Percentiles rank a stretch among this genome's conserved stretches.
Conservation (phyloP, 2,797 vertebrate genomes). For the Babyrousa celebensis region DNA sequence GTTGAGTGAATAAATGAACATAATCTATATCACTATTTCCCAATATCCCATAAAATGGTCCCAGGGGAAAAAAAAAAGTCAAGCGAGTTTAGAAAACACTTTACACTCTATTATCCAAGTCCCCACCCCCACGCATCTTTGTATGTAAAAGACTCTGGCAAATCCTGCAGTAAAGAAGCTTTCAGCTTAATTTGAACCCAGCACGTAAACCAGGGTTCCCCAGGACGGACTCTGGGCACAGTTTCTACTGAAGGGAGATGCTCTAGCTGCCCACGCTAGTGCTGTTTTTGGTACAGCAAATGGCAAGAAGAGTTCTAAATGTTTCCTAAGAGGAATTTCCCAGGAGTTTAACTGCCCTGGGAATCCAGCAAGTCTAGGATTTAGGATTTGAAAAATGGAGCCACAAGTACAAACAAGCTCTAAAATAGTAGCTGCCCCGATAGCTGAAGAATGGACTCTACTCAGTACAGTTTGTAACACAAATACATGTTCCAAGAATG, state of each 20-base stretch:
- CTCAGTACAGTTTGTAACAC: background rate
- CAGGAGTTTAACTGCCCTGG: background rate
- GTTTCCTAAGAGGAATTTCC: slow-evolving; percentile 37
- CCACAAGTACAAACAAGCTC: background rate
- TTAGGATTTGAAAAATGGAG: slow-evolving; percentile 42
- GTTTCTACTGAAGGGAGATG: background rate
- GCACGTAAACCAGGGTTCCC: background rate
- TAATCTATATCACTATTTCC: background rate
- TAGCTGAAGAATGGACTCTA: background rate
- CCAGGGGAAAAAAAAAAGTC: slow-evolving; percentile 29
- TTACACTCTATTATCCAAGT: background rate
- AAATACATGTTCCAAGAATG: background rate
- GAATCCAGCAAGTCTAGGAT: slow-evolving; percentile 16
- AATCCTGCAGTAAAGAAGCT: background rate
- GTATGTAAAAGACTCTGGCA: background rate
- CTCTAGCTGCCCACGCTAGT: background rate
- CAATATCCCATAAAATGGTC: slow-evolving; percentile 27
- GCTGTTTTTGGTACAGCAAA: slow-evolving; percentile 18
- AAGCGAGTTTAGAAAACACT: slow-evolving; percentile 37
- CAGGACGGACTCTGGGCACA: background rate
- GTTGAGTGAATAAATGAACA: background rate
- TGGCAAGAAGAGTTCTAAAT: background rate
- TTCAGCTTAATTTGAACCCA: background rate
- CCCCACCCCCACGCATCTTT: background rate
- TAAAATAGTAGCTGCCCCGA: background rate